Conservation (phyloP, 2,888 invertebrate species). For the Macrosiphum euphorbiae region DNA sequence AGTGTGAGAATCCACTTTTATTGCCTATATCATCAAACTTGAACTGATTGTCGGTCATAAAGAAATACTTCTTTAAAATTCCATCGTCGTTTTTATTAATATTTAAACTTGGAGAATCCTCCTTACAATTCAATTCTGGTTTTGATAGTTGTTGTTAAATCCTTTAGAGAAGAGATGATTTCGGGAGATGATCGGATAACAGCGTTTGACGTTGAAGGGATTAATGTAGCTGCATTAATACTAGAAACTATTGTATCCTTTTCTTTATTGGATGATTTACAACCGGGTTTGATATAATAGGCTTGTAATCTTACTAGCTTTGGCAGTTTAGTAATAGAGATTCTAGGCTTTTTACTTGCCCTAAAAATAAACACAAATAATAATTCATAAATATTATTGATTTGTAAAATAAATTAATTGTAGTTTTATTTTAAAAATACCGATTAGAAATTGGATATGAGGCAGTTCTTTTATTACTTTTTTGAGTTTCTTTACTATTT, state of each 20-base stretch:
- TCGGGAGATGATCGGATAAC: not conserved
- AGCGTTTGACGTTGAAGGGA: slow-evolving; percentile 23
- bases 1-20: not conserved
- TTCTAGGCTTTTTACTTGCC: not conserved
- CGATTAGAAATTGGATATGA: not conserved
- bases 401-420: not conserved
- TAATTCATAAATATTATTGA: not conserved
- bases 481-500: not conserved
- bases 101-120: not conserved
- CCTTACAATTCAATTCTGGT: slow-evolving; percentile 11
- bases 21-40: not conserved
- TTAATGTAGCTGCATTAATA: not conserved
- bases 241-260: not conserved
- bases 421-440: slow-evolving; percentile 20
- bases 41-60: not conserved
- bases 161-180: not conserved
- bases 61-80: not conserved
- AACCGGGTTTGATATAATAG: not conserved
- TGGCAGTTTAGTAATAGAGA: not conserved
- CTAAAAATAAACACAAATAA: slow-evolving; percentile 32
- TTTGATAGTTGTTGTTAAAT: not conserved
- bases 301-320: not conserved
- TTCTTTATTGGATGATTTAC: slow-evolving; percentile 8
- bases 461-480: slow-evolving; percentile 8
- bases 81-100: not conserved